Percentiles rank a stretch among this genome's conserved stretches.
phyloP scores from a whole-genome alignment of 2,888 invertebrate species.

The Drosophila algonquin region DNA sequence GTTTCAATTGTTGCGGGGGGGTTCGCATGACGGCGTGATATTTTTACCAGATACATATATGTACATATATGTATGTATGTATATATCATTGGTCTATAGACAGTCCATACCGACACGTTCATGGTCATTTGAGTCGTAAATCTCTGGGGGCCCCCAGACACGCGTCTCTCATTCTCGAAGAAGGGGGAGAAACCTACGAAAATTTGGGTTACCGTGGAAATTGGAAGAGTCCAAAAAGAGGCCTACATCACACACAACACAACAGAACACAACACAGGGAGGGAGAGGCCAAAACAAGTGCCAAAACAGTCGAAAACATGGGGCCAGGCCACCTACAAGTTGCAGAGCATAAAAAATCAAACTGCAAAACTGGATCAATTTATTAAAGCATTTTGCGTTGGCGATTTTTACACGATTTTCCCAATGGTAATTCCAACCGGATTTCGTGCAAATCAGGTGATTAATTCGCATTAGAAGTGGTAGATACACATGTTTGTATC shows the following conservation, averaged over 20 bases:
- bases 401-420: conserved; percentile 54
- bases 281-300: conserved; percentile 59
- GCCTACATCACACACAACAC: conserved; percentile 44
- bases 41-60: conserved; percentile 35
- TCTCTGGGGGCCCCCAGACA: conserved; percentile 63
- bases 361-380: conserved; percentile 66
- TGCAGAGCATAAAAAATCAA: background rate
- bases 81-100: conserved; percentile 19
- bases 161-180: conserved; percentile 53
- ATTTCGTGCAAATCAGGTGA: conserved; percentile 66
- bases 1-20: conserved; percentile 32
- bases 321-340: conserved; percentile 65
- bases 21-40: conserved; percentile 57
- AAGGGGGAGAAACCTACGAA: conserved; percentile 23
- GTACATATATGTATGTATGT: conserved; percentile 17
- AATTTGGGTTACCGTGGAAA: conserved; percentile 71
- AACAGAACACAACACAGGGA: conserved; percentile 43
- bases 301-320: conserved; percentile 68
- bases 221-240: conserved; percentile 12
- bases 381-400: conserved; percentile 65
- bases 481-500: background rate
- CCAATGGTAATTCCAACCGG: conserved; percentile 45
- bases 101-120: conserved; percentile 74
- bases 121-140: conserved; percentile 78
- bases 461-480: conserved; percentile 54